Evolutionary conservation across 2,797 vertebrate species (phyloP).

Genomic region (Nannoperca obscura): DNA sequence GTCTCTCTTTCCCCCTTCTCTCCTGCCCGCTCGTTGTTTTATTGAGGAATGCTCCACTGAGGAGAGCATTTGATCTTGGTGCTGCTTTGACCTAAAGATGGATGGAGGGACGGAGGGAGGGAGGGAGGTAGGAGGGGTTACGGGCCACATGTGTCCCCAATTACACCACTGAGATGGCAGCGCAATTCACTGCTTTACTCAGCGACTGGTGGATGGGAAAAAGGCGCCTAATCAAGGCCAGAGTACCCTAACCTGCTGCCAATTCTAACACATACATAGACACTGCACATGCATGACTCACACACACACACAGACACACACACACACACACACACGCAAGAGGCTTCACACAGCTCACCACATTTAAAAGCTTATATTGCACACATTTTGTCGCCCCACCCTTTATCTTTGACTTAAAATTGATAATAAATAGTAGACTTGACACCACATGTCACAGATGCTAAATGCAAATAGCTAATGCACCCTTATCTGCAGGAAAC

Average conservation of each 20-base stretch:
- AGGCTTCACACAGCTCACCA: constrained; percentile 35
- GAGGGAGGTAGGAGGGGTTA: constrained; percentile 54
- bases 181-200: constrained; percentile 76
- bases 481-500: constrained; percentile 12
- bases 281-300: constrained; percentile 36
- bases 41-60: constrained; percentile 71
- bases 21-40: constrained; percentile 70
- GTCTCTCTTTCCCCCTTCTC: constrained; percentile 2
- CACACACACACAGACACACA: constrained; percentile 21
- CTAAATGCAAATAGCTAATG: not conserved
- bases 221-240: constrained; percentile 82
- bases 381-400: constrained; percentile 26
- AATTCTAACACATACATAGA: constrained; percentile 63
- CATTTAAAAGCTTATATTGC: constrained; percentile 54
- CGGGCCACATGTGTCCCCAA: constrained; percentile 84
- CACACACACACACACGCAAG: constrained; percentile 27
- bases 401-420: constrained; percentile 26
- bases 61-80: constrained; percentile 79
- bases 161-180: constrained; percentile 78
- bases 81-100: constrained; percentile 75
- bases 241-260: constrained; percentile 62
- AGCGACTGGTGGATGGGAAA: constrained; percentile 65
- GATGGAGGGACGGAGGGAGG: constrained; percentile 21
- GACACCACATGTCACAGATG: not conserved
- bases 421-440: constrained; percentile 20